phyloP scores from a whole-genome alignment of 2,113 vertebrate genomes.

The Menura novaehollandiae region DNA sequence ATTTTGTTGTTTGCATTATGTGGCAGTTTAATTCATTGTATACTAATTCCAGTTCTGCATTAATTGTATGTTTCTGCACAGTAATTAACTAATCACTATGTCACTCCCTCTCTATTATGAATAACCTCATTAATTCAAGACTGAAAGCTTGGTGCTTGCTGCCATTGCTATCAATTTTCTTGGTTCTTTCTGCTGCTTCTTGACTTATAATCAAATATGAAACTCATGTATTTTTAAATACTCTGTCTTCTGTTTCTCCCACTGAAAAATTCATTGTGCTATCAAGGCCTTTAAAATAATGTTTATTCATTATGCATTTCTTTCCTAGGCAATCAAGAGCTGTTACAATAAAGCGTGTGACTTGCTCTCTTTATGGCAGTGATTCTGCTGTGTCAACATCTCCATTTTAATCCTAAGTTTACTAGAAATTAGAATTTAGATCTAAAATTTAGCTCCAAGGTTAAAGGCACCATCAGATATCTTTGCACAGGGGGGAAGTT shows the following conservation, averaged over 20 bases:
- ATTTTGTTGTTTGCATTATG: constrained; percentile 43
- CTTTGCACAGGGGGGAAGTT: not conserved
- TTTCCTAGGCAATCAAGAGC: constrained; percentile 50
- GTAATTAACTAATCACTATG: constrained; percentile 74
- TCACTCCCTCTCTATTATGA: constrained; percentile 68
- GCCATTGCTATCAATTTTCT: constrained; percentile 8
- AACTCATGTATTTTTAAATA: constrained; percentile 81
- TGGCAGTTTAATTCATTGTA: constrained; percentile 67
- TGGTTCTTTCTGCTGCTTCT: constrained; percentile 48
- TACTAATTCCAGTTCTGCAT: constrained; percentile 67
- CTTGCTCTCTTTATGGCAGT: not conserved
- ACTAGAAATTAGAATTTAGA: constrained; percentile 14
- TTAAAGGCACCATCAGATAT: not conserved
- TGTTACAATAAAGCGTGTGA: constrained; percentile 37
- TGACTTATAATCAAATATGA: constrained; percentile 77
- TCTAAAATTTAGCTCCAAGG: constrained; percentile 4
- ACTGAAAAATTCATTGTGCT: constrained; percentile 78
- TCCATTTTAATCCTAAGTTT: constrained; percentile 5
- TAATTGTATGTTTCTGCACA: constrained; percentile 63
- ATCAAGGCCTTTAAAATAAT: constrained; percentile 72
- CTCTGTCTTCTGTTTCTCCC: constrained; percentile 70
- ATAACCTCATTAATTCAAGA: constrained; percentile 68
- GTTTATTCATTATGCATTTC: constrained; percentile 73
- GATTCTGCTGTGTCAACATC: constrained; percentile 7
- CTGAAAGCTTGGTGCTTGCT: constrained; percentile 45